These are phyloP conservation scores for Clivina fossor DNA, from an alignment of 2,888 invertebrate species.

Conservation along the genomic window DNA sequence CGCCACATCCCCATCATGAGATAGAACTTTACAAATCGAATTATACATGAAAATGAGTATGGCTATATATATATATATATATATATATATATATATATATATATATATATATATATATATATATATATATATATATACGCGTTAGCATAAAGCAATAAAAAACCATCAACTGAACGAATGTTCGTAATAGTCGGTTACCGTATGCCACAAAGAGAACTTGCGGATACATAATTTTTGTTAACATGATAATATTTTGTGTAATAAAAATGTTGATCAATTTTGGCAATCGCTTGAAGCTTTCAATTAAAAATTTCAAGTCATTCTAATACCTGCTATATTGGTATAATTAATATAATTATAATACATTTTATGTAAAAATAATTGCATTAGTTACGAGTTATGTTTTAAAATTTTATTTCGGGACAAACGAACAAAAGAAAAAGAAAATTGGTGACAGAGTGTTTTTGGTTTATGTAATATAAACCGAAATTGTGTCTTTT, in stretches of 20 bases:
- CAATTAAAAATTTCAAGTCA: constrained; percentile 14
- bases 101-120: background rate
- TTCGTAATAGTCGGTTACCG: constrained; percentile 7
- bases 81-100: background rate
- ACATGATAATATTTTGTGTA: constrained; percentile 13
- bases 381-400: no score
- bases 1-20: background rate
- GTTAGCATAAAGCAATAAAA: constrained; percentile 18
- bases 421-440: no score
- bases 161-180: constrained; percentile 16
- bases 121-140: background rate
- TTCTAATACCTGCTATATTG: no score
- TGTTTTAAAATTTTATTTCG: no score
- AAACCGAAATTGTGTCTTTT: no score
- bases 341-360: no score
- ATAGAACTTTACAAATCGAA: constrained; percentile 12
- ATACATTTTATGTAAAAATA: no score
- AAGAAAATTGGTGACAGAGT: no score
- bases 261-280: constrained; percentile 19
- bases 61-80: constrained; percentile 1
- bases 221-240: constrained; percentile 16
- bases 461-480: no score
- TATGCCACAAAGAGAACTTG: constrained; percentile 16
- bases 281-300: constrained; percentile 7
- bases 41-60: constrained; percentile 11